Evolutionary conservation across 2,797 vertebrate genomes (phyloP).

Genomic region (Craterocephalus amniculus): DNA sequence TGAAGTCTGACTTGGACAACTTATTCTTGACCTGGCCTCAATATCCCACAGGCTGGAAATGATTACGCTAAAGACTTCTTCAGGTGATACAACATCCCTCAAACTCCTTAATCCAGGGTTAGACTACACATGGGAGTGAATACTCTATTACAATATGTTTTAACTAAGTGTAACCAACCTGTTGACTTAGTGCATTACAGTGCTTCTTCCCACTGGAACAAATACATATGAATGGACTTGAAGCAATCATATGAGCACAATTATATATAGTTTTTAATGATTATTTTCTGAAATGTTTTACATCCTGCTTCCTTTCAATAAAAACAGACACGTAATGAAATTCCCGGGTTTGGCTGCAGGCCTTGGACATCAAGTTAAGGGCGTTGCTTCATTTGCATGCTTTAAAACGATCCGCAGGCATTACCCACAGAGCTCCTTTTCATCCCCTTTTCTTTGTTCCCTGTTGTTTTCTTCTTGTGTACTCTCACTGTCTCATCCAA

Average conservation of each 20-base stretch:
- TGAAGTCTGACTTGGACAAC: background rate
- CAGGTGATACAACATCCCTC: constrained; percentile 5
- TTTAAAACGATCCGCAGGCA: constrained; percentile 25
- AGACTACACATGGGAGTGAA: background rate
- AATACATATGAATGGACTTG: background rate
- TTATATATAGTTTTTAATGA: background rate
- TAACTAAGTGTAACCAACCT: constrained; percentile 7
- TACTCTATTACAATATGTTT: background rate
- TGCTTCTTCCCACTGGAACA: background rate
- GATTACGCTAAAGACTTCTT: constrained; percentile 9
- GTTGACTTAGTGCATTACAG: background rate
- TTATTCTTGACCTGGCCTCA: background rate
- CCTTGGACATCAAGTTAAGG: constrained; percentile 33
- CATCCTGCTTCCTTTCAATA: constrained; percentile 7
- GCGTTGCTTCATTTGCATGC: constrained; percentile 26
- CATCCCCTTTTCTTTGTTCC: constrained; percentile 24
- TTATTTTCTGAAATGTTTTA: background rate
- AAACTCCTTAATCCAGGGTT: constrained; percentile 7
- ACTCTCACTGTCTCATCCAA: constrained; percentile 5
- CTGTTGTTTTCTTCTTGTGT: constrained; percentile 1
- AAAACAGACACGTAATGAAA: constrained; percentile 42
- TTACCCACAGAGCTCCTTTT: constrained; percentile 17
- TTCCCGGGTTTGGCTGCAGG: constrained; percentile 15
- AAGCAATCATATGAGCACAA: background rate
- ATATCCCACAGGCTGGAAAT: constrained; percentile 7